A percentile compares a stretch with the other conserved stretches of the same genome.
Conservation (phyloP, 2,797 vertebrate genomes). For the Nannoperca australis region DNA sequence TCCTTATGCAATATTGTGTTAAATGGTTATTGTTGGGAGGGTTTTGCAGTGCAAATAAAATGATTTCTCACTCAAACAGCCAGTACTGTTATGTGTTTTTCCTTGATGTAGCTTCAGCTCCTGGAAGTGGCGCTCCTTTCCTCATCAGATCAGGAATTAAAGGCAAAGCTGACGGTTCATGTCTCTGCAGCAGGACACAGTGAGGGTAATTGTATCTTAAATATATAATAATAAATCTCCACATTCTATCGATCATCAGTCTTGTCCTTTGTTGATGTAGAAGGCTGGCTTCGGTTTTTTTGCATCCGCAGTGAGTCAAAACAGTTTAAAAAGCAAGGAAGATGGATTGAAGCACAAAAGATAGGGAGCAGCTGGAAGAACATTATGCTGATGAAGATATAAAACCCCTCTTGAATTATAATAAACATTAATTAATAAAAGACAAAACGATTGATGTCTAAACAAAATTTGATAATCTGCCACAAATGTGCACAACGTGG, state of each 20-base stretch:
- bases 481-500: neutral
- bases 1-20: neutral
- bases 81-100: constrained; percentile 1
- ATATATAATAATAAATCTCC: neutral
- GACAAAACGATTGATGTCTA: neutral
- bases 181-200: neutral
- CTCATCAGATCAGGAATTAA: constrained; percentile 10
- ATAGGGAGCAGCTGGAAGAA: neutral
- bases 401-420: neutral
- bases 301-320: neutral
- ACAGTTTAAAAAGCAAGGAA: neutral
- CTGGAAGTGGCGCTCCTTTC: constrained; percentile 17
- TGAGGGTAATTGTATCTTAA: neutral
- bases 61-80: neutral
- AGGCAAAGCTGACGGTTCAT: neutral
- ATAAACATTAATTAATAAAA: neutral
- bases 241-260: neutral
- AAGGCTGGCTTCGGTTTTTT: neutral
- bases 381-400: neutral
- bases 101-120: constrained; percentile 13
- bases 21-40: neutral
- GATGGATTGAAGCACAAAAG: neutral
- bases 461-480: neutral
- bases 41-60: neutral
- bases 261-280: neutral